Evolutionary conservation across 2,797 vertebrate genomes (phyloP).

Genomic region (Acanthornis magna): DNA sequence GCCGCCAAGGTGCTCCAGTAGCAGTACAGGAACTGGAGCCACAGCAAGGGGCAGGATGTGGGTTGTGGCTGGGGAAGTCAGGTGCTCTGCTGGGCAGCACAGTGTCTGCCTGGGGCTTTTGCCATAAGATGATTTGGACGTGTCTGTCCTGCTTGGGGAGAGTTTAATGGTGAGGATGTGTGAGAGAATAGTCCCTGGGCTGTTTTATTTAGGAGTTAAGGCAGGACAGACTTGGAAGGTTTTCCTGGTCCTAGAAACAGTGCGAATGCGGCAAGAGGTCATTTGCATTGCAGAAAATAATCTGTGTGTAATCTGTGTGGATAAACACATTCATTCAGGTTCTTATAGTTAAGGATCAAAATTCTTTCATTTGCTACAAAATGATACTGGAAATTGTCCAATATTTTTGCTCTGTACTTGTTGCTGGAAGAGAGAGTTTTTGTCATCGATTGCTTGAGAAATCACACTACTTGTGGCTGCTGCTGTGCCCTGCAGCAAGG

Average conservation of each 20-base stretch:
- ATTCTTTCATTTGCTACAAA: background rate
- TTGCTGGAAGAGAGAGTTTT: background rate
- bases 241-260: background rate
- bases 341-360: background rate
- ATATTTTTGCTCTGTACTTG: background rate
- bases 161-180: background rate
- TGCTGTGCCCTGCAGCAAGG: background rate
- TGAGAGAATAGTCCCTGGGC: background rate
- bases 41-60: too few relatives aligned
- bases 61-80: background rate
- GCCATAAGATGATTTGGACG: background rate
- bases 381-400: background rate
- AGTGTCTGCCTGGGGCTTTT: background rate
- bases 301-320: background rate
- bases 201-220: background rate
- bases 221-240: background rate
- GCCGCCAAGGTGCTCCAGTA: background rate
- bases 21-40: fast-evolving
- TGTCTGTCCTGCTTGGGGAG: background rate
- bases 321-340: background rate
- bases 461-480: background rate
- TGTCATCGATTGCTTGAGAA: background rate
- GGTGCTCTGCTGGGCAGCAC: background rate
- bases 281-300: background rate
- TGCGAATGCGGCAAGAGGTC: background rate